Conservation (phyloP, 2,888 invertebrate genomes). For the Oegoconia quadripuncta region DNA sequence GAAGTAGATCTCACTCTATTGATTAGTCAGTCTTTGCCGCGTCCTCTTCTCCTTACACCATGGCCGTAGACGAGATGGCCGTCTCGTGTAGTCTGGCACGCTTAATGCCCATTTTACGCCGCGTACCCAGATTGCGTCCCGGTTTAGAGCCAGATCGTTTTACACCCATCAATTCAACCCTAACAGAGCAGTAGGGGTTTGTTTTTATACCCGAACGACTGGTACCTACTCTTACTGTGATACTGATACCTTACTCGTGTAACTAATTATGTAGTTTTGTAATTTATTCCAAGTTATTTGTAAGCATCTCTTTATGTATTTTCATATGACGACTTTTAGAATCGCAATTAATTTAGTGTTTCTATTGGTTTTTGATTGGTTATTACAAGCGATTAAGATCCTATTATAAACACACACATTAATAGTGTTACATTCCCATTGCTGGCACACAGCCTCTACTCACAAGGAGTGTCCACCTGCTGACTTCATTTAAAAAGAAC, state of each 20-base stretch:
- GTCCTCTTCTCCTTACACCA: constrained; percentile 22
- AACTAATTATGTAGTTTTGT: too few relatives aligned
- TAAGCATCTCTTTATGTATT: too few relatives aligned
- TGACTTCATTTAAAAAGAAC: too few relatives aligned
- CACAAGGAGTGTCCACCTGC: too few relatives aligned
- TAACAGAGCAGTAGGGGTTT: constrained; percentile 51
- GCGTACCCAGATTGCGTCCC: constrained; percentile 62
- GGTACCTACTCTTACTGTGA: constrained; percentile 14
- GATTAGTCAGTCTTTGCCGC: constrained; percentile 12
- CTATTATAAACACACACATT: too few relatives aligned
- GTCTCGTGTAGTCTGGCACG: constrained; percentile 40
- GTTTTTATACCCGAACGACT: constrained; percentile 66
- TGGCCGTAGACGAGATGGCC: constrained; percentile 13
- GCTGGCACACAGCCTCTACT: too few relatives aligned
- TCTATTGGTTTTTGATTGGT: too few relatives aligned
- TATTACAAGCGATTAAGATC: too few relatives aligned
- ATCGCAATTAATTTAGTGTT: too few relatives aligned
- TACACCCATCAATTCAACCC: constrained; percentile 60
- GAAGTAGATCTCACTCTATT: background rate
- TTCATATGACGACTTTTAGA: background rate
- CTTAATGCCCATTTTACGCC: constrained; percentile 63
- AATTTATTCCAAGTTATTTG: too few relatives aligned
- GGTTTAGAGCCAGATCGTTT: constrained; percentile 60
- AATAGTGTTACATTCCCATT: too few relatives aligned
- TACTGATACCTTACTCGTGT: too few relatives aligned